phyloP scores from a whole-genome alignment of 2,888 invertebrate genomes.

The Caenorhabditis sulstoni region DNA sequence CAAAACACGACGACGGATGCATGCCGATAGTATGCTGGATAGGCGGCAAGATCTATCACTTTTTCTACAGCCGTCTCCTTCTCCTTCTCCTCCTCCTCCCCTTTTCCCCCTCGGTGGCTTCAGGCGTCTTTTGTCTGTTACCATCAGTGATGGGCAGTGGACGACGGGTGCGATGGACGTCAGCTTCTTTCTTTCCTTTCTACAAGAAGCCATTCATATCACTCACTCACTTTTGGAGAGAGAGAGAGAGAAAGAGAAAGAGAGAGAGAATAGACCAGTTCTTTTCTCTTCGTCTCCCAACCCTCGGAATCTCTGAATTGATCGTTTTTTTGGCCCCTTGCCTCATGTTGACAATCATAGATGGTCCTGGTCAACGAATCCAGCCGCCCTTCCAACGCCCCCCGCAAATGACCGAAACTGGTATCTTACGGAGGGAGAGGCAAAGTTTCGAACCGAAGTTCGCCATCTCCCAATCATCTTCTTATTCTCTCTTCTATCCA shows the following conservation, averaged over 20 bases:
- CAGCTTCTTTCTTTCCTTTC: slow-evolving; percentile 17
- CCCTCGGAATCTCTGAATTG: slow-evolving; percentile 38
- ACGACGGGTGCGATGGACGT: slow-evolving; percentile 52
- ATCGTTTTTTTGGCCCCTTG: slow-evolving; percentile 34
- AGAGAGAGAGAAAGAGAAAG: slow-evolving; percentile 9
- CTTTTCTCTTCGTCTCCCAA: slow-evolving; percentile 50
- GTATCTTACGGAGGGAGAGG: too few relatives aligned
- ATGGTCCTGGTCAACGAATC: too few relatives aligned
- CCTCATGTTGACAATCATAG: slow-evolving; percentile 38
- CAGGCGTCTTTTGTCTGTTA: slow-evolving; percentile 6
- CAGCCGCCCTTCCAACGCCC: too few relatives aligned
- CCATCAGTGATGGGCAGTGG: slow-evolving; percentile 25
- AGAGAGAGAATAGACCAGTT: slow-evolving; percentile 41
- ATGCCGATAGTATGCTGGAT: slow-evolving; percentile 32
- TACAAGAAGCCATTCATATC: slow-evolving; percentile 57
- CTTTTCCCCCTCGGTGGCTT: background rate
- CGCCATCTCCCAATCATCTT: slow-evolving; percentile 6
- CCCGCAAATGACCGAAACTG: too few relatives aligned
- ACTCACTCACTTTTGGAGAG: slow-evolving; percentile 45
- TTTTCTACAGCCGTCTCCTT: slow-evolving; percentile 18
- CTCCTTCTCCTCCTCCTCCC: slow-evolving; percentile 5
- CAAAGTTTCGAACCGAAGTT: slow-evolving; percentile 32
- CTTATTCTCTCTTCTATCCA: slow-evolving; percentile 17
- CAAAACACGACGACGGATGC: too few relatives aligned
- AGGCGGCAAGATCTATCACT: slow-evolving; percentile 56